Conservation (phyloP, 2,113 vertebrate genomes). For the Delphinapterus leucas region DNA sequence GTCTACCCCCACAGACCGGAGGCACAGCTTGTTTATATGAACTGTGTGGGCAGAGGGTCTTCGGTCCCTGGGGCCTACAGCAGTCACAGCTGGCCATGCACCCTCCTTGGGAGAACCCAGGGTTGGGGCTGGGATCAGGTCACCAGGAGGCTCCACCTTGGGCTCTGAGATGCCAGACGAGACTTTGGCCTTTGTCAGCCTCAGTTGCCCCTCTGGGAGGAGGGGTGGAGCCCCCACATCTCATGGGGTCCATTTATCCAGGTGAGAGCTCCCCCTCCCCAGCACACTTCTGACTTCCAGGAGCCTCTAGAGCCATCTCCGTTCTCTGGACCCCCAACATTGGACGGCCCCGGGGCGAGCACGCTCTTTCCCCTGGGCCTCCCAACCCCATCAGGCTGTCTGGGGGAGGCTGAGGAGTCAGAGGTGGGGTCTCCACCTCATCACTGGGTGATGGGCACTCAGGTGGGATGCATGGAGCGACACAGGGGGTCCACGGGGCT, state of each 20-base stretch:
- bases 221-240: not conserved
- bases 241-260: not conserved
- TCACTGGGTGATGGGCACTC: not conserved
- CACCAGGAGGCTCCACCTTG: not conserved
- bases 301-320: not conserved
- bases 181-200: not conserved
- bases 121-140: not conserved
- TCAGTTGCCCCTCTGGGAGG: not conserved
- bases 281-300: not conserved
- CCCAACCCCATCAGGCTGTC: not conserved
- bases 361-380: not conserved
- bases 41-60: not conserved
- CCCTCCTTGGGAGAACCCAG: not conserved
- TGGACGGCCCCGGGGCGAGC: not conserved
- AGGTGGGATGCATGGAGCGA: not conserved
- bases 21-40: not conserved
- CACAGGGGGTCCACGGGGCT: not conserved
- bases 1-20: too few relatives aligned
- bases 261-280: not conserved
- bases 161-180: not conserved
- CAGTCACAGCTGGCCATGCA: not conserved
- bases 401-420: accelerated
- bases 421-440: not conserved
- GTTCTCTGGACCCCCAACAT: accelerated
- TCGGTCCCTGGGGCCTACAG: not conserved